Evolutionary conservation across 2,113 vertebrate genomes (phyloP).

Genomic region (Herpailurus yagouaroundi): DNA sequence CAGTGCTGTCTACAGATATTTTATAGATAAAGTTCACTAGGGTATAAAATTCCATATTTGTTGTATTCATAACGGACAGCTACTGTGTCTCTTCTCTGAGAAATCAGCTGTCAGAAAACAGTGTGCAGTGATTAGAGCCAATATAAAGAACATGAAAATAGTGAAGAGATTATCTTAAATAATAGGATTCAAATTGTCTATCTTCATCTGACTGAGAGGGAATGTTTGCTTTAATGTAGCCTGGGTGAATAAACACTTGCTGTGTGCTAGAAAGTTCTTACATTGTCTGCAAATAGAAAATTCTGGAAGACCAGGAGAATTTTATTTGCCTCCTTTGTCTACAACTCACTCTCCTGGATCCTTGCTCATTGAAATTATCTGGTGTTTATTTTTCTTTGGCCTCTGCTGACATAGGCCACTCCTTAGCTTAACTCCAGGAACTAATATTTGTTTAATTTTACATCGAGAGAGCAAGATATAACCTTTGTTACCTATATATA

Average conservation of each 20-base stretch:
- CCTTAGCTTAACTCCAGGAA: neutral
- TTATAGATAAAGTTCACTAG: neutral
- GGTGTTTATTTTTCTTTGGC: neutral
- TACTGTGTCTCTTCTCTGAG: neutral
- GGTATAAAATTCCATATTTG: neutral
- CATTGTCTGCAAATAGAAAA: neutral
- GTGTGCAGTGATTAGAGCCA: neutral
- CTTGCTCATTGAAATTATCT: neutral
- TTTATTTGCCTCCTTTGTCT: neutral
- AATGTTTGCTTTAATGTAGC: neutral
- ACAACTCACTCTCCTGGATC: neutral
- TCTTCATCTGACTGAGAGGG: neutral
- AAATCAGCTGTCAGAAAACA: neutral
- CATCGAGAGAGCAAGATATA: neutral
- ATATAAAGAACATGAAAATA: neutral
- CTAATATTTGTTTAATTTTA: neutral
- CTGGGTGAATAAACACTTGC: neutral
- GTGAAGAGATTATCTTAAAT: neutral
- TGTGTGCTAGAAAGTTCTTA: neutral
- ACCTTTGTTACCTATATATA: constrained; percentile 21
- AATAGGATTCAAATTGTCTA: neutral
- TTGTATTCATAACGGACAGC: neutral
- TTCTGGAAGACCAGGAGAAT: neutral
- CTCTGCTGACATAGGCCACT: neutral
- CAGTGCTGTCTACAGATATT: neutral